Evolutionary conservation across 2,113 vertebrate genomes (phyloP).

Genomic region (Probosciger aterrimus): DNA sequence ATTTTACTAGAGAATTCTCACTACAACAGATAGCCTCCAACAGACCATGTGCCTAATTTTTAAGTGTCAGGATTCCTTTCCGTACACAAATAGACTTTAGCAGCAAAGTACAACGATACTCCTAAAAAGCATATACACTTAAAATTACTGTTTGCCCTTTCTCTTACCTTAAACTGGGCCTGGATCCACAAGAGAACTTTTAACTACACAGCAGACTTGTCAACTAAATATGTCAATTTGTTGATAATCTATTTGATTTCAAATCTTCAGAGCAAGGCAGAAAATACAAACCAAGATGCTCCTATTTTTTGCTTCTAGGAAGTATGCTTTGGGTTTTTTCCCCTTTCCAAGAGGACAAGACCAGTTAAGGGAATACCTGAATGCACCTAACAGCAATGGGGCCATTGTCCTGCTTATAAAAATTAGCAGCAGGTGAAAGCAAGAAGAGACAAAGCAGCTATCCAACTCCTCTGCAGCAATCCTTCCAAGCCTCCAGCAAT

Average conservation of each 20-base stretch:
- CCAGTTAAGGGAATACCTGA: background rate
- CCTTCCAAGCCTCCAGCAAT: background rate
- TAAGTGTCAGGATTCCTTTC: background rate
- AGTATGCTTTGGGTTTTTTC: background rate
- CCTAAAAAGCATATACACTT: background rate
- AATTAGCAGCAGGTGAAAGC: background rate
- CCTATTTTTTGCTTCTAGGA: background rate
- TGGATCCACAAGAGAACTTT: background rate
- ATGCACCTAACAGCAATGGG: background rate
- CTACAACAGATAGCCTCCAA: background rate
- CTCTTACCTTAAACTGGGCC: background rate
- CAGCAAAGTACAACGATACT: background rate
- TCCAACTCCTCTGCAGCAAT: background rate
- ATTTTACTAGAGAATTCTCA: background rate
- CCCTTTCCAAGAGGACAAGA: background rate
- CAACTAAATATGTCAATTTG: background rate
- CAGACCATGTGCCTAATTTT: background rate
- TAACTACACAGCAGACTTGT: background rate
- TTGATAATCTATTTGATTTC: background rate
- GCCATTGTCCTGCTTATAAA: background rate
- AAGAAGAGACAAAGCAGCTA: background rate
- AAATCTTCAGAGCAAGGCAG: background rate
- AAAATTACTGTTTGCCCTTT: background rate
- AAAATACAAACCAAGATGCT: background rate
- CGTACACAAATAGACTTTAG: background rate